These are phyloP conservation scores for Acanthurus lineatus DNA, from an alignment of 2,797 vertebrate species.

Conservation along the genomic window DNA sequence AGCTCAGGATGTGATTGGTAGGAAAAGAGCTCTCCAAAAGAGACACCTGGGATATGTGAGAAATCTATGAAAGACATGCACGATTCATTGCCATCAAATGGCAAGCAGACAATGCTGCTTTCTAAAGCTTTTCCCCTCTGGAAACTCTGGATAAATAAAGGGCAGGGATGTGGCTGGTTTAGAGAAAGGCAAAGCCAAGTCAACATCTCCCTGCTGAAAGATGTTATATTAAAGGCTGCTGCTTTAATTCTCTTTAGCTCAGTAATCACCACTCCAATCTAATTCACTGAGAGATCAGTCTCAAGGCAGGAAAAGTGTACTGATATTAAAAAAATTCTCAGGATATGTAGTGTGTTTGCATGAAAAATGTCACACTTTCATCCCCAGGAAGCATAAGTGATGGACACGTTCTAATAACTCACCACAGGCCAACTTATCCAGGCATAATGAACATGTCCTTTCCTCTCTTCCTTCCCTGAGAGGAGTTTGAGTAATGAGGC, in stretches of 20 bases:
- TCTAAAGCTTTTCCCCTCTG: slow-evolving; percentile 43
- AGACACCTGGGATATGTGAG: slow-evolving; percentile 65
- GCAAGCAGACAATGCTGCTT: slow-evolving; percentile 50
- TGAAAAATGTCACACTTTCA: slow-evolving; percentile 49
- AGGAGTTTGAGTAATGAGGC: slow-evolving; percentile 71
- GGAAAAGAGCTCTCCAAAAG: slow-evolving; percentile 43
- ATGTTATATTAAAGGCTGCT: slow-evolving; percentile 37
- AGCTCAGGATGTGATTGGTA: slow-evolving; percentile 46
- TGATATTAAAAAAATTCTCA: slow-evolving; percentile 2
- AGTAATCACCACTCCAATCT: slow-evolving; percentile 26
- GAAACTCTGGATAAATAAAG: slow-evolving; percentile 53
- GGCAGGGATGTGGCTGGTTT: slow-evolving; percentile 28
- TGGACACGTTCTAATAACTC: slow-evolving; percentile 57
- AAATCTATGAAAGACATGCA: slow-evolving; percentile 60
- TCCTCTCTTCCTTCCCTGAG: slow-evolving; percentile 52
- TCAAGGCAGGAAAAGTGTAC: slow-evolving; percentile 16
- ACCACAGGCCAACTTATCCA: slow-evolving; percentile 62
- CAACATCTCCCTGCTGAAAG: slow-evolving; percentile 41
- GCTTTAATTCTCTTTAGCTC: slow-evolving; percentile 50
- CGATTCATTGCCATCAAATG: slow-evolving; percentile 54
- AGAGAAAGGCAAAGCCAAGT: slow-evolving; percentile 42
- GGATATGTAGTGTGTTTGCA: slow-evolving; percentile 32
- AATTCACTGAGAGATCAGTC: slow-evolving; percentile 40
- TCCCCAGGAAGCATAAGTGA: slow-evolving; percentile 45
- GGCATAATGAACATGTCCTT: slow-evolving; percentile 64